phyloP scores from a whole-genome alignment of 1,140 invertebrate species.

The Thaumatotibia leucotreta region DNA sequence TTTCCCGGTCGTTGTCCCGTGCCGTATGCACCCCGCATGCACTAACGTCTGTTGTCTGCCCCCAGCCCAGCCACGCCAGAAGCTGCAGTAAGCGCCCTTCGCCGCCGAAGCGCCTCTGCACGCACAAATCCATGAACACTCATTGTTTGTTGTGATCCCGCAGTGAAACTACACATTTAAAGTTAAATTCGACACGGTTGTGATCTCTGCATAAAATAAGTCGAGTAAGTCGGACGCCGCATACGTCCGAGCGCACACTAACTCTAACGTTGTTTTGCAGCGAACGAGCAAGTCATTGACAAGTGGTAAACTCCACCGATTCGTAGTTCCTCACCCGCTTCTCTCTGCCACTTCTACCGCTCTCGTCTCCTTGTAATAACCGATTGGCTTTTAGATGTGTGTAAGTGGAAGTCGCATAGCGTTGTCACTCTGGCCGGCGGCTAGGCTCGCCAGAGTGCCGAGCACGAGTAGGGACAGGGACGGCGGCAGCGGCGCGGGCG shows the following conservation, averaged over 20 bases:
- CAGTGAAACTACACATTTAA: slow-evolving; percentile 72
- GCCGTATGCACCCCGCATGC: slow-evolving; percentile 47
- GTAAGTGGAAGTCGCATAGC: slow-evolving; percentile 25
- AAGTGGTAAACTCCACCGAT: slow-evolving; percentile 76
- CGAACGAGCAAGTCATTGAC: slow-evolving; percentile 78
- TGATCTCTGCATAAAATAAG: slow-evolving; percentile 59
- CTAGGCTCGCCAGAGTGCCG: slow-evolving; percentile 18
- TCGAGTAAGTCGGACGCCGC: slow-evolving; percentile 59
- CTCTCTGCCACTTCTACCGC: slow-evolving; percentile 67
- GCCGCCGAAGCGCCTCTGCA: slow-evolving; percentile 66
- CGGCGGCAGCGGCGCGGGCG: slow-evolving; percentile 27
- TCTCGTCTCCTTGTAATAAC: slow-evolving; percentile 56
- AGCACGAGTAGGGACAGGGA: slow-evolving; percentile 21
- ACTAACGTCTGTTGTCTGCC: slow-evolving; percentile 71
- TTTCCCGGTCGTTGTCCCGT: slow-evolving; percentile 20
- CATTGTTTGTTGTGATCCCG: slow-evolving; percentile 74
- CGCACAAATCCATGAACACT: slow-evolving; percentile 76
- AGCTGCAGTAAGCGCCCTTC: slow-evolving; percentile 55
- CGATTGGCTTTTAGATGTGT: slow-evolving; percentile 51
- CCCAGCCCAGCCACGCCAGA: slow-evolving; percentile 68
- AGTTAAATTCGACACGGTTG: slow-evolving; percentile 71
- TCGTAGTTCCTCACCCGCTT: slow-evolving; percentile 71
- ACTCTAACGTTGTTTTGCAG: slow-evolving; percentile 78
- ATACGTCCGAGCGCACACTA: slow-evolving; percentile 52
- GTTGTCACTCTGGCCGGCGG: slow-evolving; percentile 16